Base-by-base conservation (phyloP, 2,113 vertebrate genomes). In the Chaetorhynchus papuensis region DNA sequence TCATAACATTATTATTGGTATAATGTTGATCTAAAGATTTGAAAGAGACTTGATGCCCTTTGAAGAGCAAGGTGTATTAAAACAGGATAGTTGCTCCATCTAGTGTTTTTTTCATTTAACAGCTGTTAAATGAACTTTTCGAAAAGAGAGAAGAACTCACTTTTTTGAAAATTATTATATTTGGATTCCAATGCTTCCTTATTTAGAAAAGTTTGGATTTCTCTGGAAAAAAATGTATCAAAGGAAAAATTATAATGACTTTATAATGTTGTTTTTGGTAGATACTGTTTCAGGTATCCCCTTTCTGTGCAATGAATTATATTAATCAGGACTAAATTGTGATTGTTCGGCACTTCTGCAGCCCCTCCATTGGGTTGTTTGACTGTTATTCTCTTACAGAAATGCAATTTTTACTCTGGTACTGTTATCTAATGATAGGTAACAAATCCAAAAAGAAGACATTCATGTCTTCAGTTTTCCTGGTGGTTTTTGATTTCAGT, bases 81-180 rank as follows among this genome's bases (percentile, higher is more conserved):
- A 94, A 71, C 35, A 93, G 87, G 54, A 37, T 76, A 82, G 84
- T 87, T 94, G 92, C 95, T 94, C 97, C 98, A 97, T 97, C 98
- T 98, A 98, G 97, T 96, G 97, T 66, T 39, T 37, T 94, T 42
- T 39, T 87, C 13, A 47, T 87, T 94, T 75, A 80, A 56, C n/a
- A 86, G 66, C 30, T 84, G 52, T 89, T 94, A 65, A 56, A 26
- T 19, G 1, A 31, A 6, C 15, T 87, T 56, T 91, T 94, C 87
- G 10, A 83, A 93, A 83, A 94, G 56, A 76, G 2, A 68, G 10
- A 56, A 74, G 12, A 19, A 54, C 60, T 87, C 8, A 69, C 71
- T 45, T 59, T 42, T 83, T 85, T 81, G 3, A 72, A 78, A 75
- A 53, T 49, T 23, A 22, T 6, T 56, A 2, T 66, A 47, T 84